Conservation (phyloP, 2,888 invertebrate species). For the Epistrophe eligans region DNA sequence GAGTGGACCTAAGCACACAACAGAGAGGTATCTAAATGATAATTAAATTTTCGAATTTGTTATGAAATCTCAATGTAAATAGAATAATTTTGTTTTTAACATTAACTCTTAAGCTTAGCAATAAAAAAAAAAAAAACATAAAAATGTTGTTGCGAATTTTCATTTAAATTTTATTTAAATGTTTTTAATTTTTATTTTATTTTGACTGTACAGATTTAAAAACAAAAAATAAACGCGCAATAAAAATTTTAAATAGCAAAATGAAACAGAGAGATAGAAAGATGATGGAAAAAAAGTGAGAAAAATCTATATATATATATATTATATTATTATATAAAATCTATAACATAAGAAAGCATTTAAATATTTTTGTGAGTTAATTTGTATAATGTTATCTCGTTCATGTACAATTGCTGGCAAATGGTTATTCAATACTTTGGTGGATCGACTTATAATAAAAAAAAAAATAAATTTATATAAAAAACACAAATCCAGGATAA, state of each 20-base stretch:
- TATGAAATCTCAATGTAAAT: conserved; percentile 60
- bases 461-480: background rate
- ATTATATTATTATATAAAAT: conserved; percentile 39
- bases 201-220: conserved; percentile 60
- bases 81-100: conserved; percentile 33
- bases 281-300: conserved; percentile 41
- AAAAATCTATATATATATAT: conserved; percentile 47
- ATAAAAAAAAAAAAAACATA: conserved; percentile 28
- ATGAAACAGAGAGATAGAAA: conserved; percentile 38
- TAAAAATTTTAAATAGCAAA: conserved; percentile 54
- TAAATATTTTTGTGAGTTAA: conserved; percentile 75
- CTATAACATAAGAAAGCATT: conserved; percentile 51
- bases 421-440: conserved; percentile 61
- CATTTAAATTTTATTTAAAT: background rate
- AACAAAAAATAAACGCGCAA: conserved; percentile 53
- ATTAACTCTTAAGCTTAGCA: conserved; percentile 61
- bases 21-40: conserved; percentile 40
- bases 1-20: conserved; percentile 66
- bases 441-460: background rate
- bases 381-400: conserved; percentile 75
- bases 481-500: conserved; percentile 52
- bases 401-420: conserved; percentile 71
- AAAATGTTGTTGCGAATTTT: conserved; percentile 32
- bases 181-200: background rate
- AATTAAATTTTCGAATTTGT: conserved; percentile 65